These are phyloP conservation scores for Harpalus rubripes DNA, from an alignment of 2,888 invertebrate genomes.

Conservation along the genomic window DNA sequence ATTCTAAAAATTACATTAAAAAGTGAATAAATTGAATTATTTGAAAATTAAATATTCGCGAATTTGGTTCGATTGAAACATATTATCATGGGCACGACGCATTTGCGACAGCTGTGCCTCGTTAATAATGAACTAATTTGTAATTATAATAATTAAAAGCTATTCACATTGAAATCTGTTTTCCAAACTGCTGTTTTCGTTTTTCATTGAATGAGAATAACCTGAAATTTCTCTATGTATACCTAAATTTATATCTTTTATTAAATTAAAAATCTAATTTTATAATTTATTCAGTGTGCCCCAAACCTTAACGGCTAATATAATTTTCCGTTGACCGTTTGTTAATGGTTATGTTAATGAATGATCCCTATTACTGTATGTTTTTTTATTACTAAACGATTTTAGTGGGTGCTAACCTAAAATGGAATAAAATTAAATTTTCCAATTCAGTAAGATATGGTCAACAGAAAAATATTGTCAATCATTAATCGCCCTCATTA, in stretches of 20 bases:
- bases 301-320: too few species aligned
- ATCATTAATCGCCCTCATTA: too few species aligned
- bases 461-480: too few species aligned
- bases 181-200: constrained; percentile 23
- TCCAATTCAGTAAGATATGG: too few species aligned
- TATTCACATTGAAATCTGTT: constrained; percentile 49
- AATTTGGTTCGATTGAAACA: constrained; percentile 44
- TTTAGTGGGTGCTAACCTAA: too few species aligned
- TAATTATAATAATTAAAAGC: constrained; percentile 62
- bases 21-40: constrained; percentile 36
- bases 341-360: too few species aligned
- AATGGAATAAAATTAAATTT: too few species aligned
- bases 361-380: too few species aligned
- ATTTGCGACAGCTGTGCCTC: constrained; percentile 37
- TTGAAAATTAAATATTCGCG: constrained; percentile 46
- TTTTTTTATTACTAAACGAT: too few species aligned
- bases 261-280: not conserved
- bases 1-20: constrained; percentile 37
- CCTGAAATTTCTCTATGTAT: constrained; percentile 3
- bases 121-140: constrained; percentile 54
- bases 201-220: not conserved
- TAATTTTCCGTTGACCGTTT: too few species aligned
- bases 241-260: not conserved
- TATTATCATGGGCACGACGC: constrained; percentile 2
- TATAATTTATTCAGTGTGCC: too few species aligned